A percentile compares a stretch with the other conserved stretches of the same genome.
phyloP scores from a whole-genome alignment of 2,113 vertebrate genomes.

The Brachyistius frenatus region DNA sequence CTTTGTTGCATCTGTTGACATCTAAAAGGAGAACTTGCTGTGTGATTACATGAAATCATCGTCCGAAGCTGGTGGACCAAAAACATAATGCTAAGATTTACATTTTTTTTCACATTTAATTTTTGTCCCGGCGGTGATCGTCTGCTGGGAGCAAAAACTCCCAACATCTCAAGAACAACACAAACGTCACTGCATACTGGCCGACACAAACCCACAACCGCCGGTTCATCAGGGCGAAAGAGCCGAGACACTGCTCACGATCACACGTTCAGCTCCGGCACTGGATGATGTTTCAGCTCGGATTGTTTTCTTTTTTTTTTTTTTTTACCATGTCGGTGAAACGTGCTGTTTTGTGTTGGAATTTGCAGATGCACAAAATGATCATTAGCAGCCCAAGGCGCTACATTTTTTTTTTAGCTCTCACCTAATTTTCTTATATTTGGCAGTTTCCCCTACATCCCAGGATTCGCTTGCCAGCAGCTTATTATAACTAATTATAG shows the following conservation, averaged over 20 bases:
- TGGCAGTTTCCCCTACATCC: constrained; percentile 58
- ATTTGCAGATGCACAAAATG: constrained; percentile 45
- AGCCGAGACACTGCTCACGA: neutral
- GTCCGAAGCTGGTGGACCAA: constrained; percentile 25
- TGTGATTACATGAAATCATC: constrained; percentile 45
- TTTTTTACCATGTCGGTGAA: constrained; percentile 10
- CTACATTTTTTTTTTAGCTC: constrained; percentile 32
- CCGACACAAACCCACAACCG: constrained; percentile 5
- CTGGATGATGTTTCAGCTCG: neutral
- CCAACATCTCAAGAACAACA: constrained; percentile 20
- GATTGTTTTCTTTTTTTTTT: neutral
- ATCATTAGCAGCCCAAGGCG: constrained; percentile 36
- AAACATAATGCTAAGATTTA: constrained; percentile 25
- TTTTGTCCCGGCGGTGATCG: neutral
- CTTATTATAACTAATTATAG: constrained; percentile 73
- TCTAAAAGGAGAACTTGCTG: constrained; percentile 48
- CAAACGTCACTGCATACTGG: neutral
- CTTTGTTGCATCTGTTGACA: constrained; percentile 59
- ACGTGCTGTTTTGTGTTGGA: constrained; percentile 32
- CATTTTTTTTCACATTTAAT: too few relatives aligned
- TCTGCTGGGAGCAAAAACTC: constrained; percentile 15
- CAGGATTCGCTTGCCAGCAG: constrained; percentile 54
- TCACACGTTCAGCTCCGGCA: constrained; percentile 21
- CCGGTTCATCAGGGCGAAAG: constrained; percentile 33
- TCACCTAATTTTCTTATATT: constrained; percentile 59